Base-by-base conservation (phyloP, 64 coral and sea anemone species). In the Montipora cactus region DNA sequence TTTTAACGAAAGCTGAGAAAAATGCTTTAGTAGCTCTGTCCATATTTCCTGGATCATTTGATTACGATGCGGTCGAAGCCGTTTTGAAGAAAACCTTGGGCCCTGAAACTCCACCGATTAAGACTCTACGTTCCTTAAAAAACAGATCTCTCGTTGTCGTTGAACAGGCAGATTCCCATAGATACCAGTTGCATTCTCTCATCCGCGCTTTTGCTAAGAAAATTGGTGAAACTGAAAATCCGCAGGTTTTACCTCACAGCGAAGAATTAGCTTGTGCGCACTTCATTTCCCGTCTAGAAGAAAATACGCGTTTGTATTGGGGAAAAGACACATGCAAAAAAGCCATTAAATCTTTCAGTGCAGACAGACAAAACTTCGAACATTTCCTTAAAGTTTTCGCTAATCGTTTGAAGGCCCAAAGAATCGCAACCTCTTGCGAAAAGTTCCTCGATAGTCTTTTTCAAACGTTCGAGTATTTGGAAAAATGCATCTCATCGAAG, bases 331-430 rank as follows among this genome's bases (percentile, higher is more conserved):
- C 46, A 44, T 95, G 88, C 78, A 87, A 91, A 57, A 11, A 86
- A 87, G 78, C 93, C 13, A 23, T 95, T 20, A 13, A 68, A 10
- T 11, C 47, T 47, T 95, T 95, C 82, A 52, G 55, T 68, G 82
- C 52, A 10, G 80, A 95, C 59, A 90, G 93, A 49, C 76, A 58
- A 3, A 80, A 94, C 20, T 67, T 91, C 14, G 93, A 95, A 15
- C 18, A 79, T 66, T 81, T 76, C 67, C 68, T 95, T 12, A n/a
- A 87, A 14, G 19, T 49, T 3, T 5, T 57, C 0, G 0, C 1
- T 0, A 10, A 78, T 25, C 0, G 25, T 25, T 25, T 25, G 0
- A 1, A 25, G 25, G 25, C 25, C 1, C 52, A 57, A 7, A 2
- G 3, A 2, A 57, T 57, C 10, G 0, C 52, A 25, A 25, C 25